phyloP scores from a whole-genome alignment of 2,797 vertebrate genomes.

The Malurus splendens region DNA sequence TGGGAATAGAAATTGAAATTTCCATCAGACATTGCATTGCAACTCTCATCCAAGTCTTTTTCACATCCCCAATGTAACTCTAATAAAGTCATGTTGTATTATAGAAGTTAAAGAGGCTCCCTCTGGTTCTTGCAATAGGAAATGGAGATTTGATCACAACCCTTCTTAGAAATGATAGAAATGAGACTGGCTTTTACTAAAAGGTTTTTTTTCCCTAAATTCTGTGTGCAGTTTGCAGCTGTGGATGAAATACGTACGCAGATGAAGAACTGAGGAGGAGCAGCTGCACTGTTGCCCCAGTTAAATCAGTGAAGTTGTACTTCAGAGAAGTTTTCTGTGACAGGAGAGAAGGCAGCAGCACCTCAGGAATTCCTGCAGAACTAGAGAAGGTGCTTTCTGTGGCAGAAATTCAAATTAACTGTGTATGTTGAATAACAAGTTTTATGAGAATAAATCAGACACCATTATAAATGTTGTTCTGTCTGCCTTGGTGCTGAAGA shows the following conservation, averaged over 20 bases:
- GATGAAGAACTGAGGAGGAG: background rate
- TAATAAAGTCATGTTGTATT: background rate
- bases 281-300: slow-evolving; percentile 20
- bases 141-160: background rate
- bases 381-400: background rate
- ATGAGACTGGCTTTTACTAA: background rate
- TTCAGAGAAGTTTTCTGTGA: background rate
- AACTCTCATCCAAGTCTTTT: background rate
- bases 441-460: background rate
- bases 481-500: background rate
- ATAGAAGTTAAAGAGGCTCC: background rate
- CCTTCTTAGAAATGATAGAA: background rate
- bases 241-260: background rate
- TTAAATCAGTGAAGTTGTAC: background rate
- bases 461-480: background rate
- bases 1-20: background rate
- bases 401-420: background rate
- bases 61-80: background rate
- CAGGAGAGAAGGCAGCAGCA: background rate
- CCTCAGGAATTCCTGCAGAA: background rate
- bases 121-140: background rate
- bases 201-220: background rate
- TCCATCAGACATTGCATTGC: background rate
- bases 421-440: background rate
- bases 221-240: background rate